Conservation (phyloP, 2,113 vertebrate species). For the Sterrhoptilus dennistouni region DNA sequence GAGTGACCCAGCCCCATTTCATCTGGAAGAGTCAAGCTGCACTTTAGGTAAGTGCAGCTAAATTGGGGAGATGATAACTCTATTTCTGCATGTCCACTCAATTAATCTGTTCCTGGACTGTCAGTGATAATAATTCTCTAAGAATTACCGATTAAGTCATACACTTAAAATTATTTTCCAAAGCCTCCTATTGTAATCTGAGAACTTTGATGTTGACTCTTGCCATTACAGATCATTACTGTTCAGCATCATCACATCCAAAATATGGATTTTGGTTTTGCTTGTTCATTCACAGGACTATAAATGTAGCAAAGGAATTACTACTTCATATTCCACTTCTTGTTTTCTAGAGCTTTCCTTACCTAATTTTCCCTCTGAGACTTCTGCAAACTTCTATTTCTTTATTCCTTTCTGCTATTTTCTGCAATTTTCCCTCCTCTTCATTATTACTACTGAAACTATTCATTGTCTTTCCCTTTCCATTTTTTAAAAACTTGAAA, state of each 20-base stretch:
- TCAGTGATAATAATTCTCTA: slow-evolving; percentile 35
- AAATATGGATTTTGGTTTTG: not conserved
- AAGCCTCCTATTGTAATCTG: not conserved
- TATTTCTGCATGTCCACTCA: not conserved
- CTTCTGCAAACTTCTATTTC: not conserved
- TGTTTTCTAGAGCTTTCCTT: not conserved
- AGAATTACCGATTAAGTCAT: slow-evolving; percentile 37
- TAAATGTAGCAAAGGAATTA: not conserved
- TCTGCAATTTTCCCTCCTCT: not conserved
- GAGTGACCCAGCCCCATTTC: not conserved
- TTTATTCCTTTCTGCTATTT: not conserved
- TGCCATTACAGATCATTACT: not conserved
- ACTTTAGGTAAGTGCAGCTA: slow-evolving; percentile 26
- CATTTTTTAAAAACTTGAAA: not conserved
- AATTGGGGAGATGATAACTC: slow-evolving; percentile 3
- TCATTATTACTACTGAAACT: not conserved
- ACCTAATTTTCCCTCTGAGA: not conserved
- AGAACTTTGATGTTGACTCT: not conserved
- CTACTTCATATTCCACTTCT: not conserved
- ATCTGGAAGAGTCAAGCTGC: not conserved
- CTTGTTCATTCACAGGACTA: not conserved
- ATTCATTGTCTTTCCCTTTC: not conserved
- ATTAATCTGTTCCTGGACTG: slow-evolving; percentile 28
- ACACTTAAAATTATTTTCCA: slow-evolving; percentile 34
- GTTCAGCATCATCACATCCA: not conserved